Evolutionary conservation across 2,797 vertebrate genomes (phyloP), one percentile per base, ranked within the genome.

Genomic region (Stomatorhinus walkeri): DNA sequence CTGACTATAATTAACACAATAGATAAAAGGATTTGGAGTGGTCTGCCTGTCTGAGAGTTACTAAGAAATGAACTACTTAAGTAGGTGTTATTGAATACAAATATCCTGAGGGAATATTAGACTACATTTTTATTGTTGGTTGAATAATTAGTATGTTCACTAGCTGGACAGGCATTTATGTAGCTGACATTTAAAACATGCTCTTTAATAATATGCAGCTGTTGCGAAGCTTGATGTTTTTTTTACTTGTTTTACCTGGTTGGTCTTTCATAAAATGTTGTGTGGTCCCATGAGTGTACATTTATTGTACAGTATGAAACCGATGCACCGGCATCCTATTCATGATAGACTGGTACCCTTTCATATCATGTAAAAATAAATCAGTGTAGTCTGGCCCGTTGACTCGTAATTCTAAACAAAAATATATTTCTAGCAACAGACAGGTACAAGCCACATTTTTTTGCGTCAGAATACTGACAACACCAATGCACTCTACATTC

Each of bases 51-150:
- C 28, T 86, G 22, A 19, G 49, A 85, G 22, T 49, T 49, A 46
- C 40, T 51, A 49, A 51, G 48, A 51, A 51, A 24, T 85, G 4
- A 49, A 16, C 10, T 28, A 85, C 46, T 51, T 85, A 81, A 43
- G 43, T 51, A 28, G n/a, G 2, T 51, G n/a, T 49, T 85, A 49
- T 28, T 49, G 46, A 51, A 48, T 51, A 51, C 2, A 85, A 85
- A 85, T 85, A 85, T 85, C 7, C 48, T 10, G 10, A 51, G 4
- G 19, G 81, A 24, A 85, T 85, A 51, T 85, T 85, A 49, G 43
- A 85, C 81, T 85, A 51, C 46, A 83, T 83, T 83, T 83, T 85
- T 49, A 49, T n/a, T 85, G n/a, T 51, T 85, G 81, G 43, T 51
- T 49, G 48, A 51, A 85, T 83, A 48, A 48, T 85, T 85, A 10